A percentile compares a stretch with the other conserved stretches of the same genome.
These are phyloP conservation scores for Smittia aterrima DNA, from an alignment of 2,888 invertebrate genomes.

Conservation along the genomic window DNA sequence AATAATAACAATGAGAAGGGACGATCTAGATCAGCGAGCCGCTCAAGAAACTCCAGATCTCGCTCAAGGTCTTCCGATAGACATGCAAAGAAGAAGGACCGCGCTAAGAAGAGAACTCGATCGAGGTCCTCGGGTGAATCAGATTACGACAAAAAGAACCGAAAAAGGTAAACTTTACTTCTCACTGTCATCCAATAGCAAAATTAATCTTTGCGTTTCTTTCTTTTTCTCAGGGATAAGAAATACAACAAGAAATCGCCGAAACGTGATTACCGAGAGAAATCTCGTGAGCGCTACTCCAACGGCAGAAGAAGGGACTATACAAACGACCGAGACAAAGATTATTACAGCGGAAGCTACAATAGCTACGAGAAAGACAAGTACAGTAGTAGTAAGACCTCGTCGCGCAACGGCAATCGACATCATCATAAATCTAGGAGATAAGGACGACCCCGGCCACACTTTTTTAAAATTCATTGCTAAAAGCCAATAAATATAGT, in stretches of 20 bases:
- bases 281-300: slow-evolving; percentile 26
- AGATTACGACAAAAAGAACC: slow-evolving; percentile 49
- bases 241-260: slow-evolving; percentile 41
- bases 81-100: slow-evolving; percentile 46
- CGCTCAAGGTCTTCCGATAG: slow-evolving; percentile 50
- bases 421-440: slow-evolving; percentile 27
- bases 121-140: slow-evolving; percentile 52
- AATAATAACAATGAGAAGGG: slow-evolving; percentile 42
- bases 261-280: slow-evolving; percentile 34
- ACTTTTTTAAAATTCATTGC: no score
- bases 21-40: slow-evolving; percentile 47
- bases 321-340: slow-evolving; percentile 26
- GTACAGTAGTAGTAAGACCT: slow-evolving; percentile 35
- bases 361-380: slow-evolving; percentile 36
- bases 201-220: not conserved
- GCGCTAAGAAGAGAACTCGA: slow-evolving; percentile 50
- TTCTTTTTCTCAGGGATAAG: slow-evolving; percentile 27
- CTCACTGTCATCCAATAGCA: not conserved
- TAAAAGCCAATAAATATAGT: no score
- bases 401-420: slow-evolving; percentile 34
- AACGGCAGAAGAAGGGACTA: slow-evolving; percentile 30
- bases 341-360: slow-evolving; percentile 15
- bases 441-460: not conserved
- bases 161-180: slow-evolving; percentile 49
- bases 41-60: slow-evolving; percentile 34